These are phyloP conservation scores for Pharmacophagus antenor DNA, from an alignment of 2,888 invertebrate species.

Conservation along the genomic window DNA sequence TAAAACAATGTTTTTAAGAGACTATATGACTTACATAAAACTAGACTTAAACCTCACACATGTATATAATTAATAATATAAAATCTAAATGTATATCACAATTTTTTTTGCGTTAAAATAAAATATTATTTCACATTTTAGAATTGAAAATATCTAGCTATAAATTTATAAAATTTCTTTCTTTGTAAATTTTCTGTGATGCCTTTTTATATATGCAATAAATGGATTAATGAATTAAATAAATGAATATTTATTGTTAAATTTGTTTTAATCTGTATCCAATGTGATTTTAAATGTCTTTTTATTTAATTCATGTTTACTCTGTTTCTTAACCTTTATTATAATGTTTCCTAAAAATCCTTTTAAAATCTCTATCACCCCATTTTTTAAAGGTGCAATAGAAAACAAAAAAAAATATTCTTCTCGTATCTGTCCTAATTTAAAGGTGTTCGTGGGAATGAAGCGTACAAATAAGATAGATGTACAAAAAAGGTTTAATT, in stretches of 20 bases:
- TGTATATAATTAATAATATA: background rate
- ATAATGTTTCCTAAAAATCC: too few relatives aligned
- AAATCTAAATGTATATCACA: background rate
- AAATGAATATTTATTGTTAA: slow-evolving; percentile 30
- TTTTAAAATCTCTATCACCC: too few relatives aligned
- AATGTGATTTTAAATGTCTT: too few relatives aligned
- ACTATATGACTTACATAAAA: background rate
- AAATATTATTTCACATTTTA: background rate
- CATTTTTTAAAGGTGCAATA: too few relatives aligned
- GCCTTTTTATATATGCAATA: slow-evolving; percentile 34
- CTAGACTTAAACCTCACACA: background rate
- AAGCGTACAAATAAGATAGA: too few relatives aligned
- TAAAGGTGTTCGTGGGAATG: too few relatives aligned
- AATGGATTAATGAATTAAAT: slow-evolving; percentile 19
- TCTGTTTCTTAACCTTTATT: background rate
- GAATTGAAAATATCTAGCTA: slow-evolving; percentile 28
- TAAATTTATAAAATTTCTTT: slow-evolving; percentile 31
- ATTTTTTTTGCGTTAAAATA: background rate
- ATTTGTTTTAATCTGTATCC: background rate
- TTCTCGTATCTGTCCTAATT: too few relatives aligned
- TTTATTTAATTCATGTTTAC: background rate
- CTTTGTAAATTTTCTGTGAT: slow-evolving; percentile 49
- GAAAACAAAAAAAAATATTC: too few relatives aligned
- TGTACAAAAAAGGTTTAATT: too few relatives aligned
- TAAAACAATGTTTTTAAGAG: slow-evolving; percentile 7